Evolutionary conservation across 2,797 vertebrate species (phyloP), one percentile per base, ranked within the genome.

Genomic region (Oreonectes daqikongensis): DNA sequence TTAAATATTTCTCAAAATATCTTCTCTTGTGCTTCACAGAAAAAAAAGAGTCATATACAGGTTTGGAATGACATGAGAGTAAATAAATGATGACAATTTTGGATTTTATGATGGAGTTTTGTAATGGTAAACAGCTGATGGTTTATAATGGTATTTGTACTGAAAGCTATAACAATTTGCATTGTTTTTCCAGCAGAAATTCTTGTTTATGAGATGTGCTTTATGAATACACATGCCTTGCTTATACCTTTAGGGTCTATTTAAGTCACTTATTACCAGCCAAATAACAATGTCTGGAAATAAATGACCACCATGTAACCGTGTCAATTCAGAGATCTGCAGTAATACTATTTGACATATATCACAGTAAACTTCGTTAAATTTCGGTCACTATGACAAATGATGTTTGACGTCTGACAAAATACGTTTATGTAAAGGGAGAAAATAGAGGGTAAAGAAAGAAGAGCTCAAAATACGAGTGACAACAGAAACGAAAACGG

Each of bases 211-310:
- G 26, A 63, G 42, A 42, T 20, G 15, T 28, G 35, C 14, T 6
- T 52, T 24, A 6, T 55, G 14, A 42, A 28, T 44, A 20, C 18
- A 20, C 20, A 12, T 24, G 20, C 52, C 11, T 11, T 55, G 20
- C 22, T 46, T 18, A 40, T 55, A 30, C 32, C 5, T 64, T 52
- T 61, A 52, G n/a, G n/a, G 17, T 57, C 11, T 22, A 17, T 22
- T 30, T 55, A 55, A 6, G 35, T 44, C 38, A 75, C 73, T 28
- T 65, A 53, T 64, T 52, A 26, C 30, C 32, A 53, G 44, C 32
- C 14, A 35, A 38, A 50, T 26, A 1, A 53, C n/a, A n/a, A 30
- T 44, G 52, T 68, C 53, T 48, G 28, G 11, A 44, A 66, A 57
- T 32, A 44, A 66, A 24, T 55, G 22, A 17, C 50, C 26, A 67